Percentiles rank a stretch among this genome's conserved stretches.
These are phyloP conservation scores for Pseudomyrmex cubaensis DNA, from an alignment of 1,140 invertebrate species.

Conservation along the genomic window DNA sequence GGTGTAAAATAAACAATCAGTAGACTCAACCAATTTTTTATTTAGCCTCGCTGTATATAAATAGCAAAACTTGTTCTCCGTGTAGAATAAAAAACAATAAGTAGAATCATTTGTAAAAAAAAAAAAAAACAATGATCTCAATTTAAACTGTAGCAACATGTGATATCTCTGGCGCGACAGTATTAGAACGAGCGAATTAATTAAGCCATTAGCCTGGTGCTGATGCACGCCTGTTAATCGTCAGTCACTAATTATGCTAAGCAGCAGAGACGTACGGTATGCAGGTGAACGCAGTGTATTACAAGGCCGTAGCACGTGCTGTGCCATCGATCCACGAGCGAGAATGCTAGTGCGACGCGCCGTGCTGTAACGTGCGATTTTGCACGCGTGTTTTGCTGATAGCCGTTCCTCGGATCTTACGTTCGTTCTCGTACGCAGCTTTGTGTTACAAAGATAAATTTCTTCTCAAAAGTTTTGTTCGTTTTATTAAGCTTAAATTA, in stretches of 20 bases:
- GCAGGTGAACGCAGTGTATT: constrained; percentile 63
- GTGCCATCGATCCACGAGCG: constrained; percentile 56
- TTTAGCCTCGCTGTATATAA: too few species aligned
- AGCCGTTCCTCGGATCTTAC: neutral
- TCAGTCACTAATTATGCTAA: constrained; percentile 63
- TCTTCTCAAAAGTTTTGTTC: too few species aligned
- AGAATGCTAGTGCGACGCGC: constrained; percentile 21
- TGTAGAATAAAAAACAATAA: too few species aligned
- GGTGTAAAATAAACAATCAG: too few species aligned
- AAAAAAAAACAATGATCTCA: neutral
- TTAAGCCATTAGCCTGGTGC: constrained; percentile 62
- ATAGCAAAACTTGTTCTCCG: too few species aligned
- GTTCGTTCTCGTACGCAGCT: neutral
- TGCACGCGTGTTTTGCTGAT: neutral
- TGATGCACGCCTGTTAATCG: constrained; percentile 64
- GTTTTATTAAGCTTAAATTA: neutral
- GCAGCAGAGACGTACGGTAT: constrained; percentile 45
- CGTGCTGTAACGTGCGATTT: constrained; percentile 6
- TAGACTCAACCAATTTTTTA: too few species aligned
- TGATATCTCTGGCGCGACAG: constrained; percentile 23
- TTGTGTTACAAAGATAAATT: neutral
- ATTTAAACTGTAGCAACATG: constrained; percentile 44
- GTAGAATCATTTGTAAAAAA: neutral
- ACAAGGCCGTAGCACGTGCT: constrained; percentile 54
- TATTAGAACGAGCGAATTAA: constrained; percentile 63